Evolutionary conservation across 2,888 invertebrate genomes (phyloP).

Genomic region (Erebia ligea): DNA sequence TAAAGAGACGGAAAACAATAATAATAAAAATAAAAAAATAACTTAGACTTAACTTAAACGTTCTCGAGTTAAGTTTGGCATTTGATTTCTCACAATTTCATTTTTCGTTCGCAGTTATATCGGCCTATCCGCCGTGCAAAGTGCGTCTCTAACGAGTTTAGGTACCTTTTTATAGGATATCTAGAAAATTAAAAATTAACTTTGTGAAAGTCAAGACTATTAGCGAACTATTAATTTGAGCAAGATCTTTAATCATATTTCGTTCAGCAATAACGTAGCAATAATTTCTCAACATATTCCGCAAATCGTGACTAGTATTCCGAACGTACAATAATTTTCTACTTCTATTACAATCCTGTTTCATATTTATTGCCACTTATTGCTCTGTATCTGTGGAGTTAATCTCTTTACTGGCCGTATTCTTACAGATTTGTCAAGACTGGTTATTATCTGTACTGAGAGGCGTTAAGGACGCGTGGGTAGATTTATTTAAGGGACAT

Average conservation of each 20-base stretch:
- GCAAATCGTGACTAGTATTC: slow-evolving; percentile 24
- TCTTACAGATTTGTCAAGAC: slow-evolving; percentile 66
- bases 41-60: too few relatives aligned
- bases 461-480: slow-evolving; percentile 69
- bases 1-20: too few relatives aligned
- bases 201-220: too few relatives aligned
- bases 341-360: slow-evolving; percentile 30
- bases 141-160: too few relatives aligned
- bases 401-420: slow-evolving; percentile 67
- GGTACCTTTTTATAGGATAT: too few relatives aligned
- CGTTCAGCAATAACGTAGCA: not conserved
- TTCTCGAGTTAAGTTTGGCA: too few relatives aligned
- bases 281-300: slow-evolving; percentile 18
- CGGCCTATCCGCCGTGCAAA: too few relatives aligned
- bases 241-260: not conserved
- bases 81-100: too few relatives aligned
- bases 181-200: too few relatives aligned
- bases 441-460: slow-evolving; percentile 68
- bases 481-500: slow-evolving; percentile 68
- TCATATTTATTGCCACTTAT: slow-evolving; percentile 52
- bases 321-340: slow-evolving; percentile 19
- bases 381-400: slow-evolving; percentile 53
- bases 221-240: not conserved
- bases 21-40: too few relatives aligned
- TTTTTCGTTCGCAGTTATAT: too few relatives aligned